These are phyloP conservation scores for Nasonia longicornis DNA, from an alignment of 1,140 invertebrate genomes.

Conservation along the genomic window DNA sequence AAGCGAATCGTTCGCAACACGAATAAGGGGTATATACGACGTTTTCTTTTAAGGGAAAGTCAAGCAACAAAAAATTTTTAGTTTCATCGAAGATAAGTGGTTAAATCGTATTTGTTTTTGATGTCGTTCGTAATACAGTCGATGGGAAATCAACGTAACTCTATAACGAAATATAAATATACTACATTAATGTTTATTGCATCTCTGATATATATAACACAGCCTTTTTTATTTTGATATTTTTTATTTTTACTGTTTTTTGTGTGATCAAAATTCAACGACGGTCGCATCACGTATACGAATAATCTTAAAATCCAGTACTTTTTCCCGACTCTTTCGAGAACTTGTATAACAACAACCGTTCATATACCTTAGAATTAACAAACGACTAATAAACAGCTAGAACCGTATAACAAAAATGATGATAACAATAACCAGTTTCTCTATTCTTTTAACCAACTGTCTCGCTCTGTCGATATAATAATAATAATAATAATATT, in stretches of 20 bases:
- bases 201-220: not conserved
- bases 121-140: not conserved
- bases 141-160: not conserved
- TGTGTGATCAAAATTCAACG: not conserved
- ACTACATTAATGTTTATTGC: not conserved
- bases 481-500: not conserved
- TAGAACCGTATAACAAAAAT: not conserved
- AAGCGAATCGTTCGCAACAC: too few relatives aligned
- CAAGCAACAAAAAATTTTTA: not conserved
- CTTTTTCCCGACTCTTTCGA: not conserved
- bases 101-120: not conserved
- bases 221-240: not conserved
- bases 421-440: not conserved
- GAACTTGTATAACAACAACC: not conserved
- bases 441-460: slow-evolving; percentile 1
- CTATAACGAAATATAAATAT: not conserved
- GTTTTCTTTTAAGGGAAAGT: not conserved
- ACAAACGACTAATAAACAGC: slow-evolving; percentile 16
- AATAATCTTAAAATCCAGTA: not conserved
- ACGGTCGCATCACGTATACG: too few relatives aligned
- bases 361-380: not conserved
- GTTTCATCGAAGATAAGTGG: not conserved
- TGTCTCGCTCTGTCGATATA: slow-evolving; percentile 5
- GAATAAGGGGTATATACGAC: not conserved
- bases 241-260: slow-evolving; percentile 12